phyloP scores from a whole-genome alignment of 2,888 invertebrate species.

The Pyrrhosoma nymphula region DNA sequence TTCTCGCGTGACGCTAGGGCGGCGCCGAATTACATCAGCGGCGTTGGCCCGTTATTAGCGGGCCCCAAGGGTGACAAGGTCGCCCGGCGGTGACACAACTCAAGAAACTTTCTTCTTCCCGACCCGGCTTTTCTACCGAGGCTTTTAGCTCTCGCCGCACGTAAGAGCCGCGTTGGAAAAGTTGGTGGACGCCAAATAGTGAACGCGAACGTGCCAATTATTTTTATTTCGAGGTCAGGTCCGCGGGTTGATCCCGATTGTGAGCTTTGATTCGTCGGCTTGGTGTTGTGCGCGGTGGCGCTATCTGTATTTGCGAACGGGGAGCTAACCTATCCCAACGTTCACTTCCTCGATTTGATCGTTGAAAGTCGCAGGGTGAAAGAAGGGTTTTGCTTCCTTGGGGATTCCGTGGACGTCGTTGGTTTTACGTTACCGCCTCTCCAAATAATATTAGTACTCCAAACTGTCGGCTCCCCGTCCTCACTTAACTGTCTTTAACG shows the following conservation, averaged over 20 bases:
- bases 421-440: too few species aligned
- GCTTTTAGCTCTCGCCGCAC: neutral
- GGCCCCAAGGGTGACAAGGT: neutral
- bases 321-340: constrained; percentile 18
- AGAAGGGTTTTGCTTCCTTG: neutral
- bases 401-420: too few species aligned
- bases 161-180: neutral
- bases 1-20: neutral
- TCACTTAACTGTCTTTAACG: neutral
- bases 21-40: neutral
- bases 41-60: neutral
- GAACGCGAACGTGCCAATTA: neutral
- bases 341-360: neutral
- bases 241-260: neutral
- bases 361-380: neutral
- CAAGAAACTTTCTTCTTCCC: neutral
- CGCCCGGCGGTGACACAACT: neutral
- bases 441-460: neutral
- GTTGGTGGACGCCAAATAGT: neutral
- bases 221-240: neutral
- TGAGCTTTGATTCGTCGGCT: neutral
- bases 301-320: neutral
- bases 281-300: neutral
- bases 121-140: neutral
- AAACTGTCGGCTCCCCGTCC: neutral